Base-by-base conservation (phyloP, 2,888 invertebrate species). In the Stomorhina lunata region DNA sequence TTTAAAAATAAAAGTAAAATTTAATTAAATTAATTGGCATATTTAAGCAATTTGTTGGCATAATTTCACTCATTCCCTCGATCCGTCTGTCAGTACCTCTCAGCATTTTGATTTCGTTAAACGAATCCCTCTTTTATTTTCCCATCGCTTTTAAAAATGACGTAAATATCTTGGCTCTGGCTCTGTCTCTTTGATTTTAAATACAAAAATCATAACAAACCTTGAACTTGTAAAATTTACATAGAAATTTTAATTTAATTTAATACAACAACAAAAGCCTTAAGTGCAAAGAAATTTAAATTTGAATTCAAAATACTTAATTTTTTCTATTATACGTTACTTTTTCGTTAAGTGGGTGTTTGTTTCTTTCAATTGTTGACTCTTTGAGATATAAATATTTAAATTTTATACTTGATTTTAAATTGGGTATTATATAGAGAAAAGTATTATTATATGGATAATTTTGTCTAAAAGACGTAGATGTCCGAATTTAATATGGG, bases 151-250 rank as follows among this genome's bases (percentile, higher is more conserved):
- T 20, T 69, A 32, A 55, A 45, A 55, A 55, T 78, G 77, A 78
- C 81, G 77, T 77, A 34, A 63, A 55, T 63, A 27, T 72, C 12
- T 40, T 15, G n/a, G n/a, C 40, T 63, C 12, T 61, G 32, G 6
- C 37, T 68, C 43, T 22, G 50, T 59, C 59, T 27, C 48, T 48
- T 20, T 43, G 61, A 48, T 20, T n/a, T 12, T 34, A 10, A n/a
- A 34, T 34, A 66, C 45, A 72, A 73, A 9, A 20, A 72, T n/a
- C n/a, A n/a, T 43, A 66, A 78, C 17, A 37, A 69, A 81, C 81
- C 81, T 81, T 81, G 81, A 81, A 81, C 81, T 81, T 81, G 81
- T 63, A 77, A 81, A 63, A 57, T 71, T 71, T 45, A 81, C 32
- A 69, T 34, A 71, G 53, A 27, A 43, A 40, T 15, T 53, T 50